Evolutionary conservation across 2,888 invertebrate genomes (phyloP).

Genomic region (Altica lythri): DNA sequence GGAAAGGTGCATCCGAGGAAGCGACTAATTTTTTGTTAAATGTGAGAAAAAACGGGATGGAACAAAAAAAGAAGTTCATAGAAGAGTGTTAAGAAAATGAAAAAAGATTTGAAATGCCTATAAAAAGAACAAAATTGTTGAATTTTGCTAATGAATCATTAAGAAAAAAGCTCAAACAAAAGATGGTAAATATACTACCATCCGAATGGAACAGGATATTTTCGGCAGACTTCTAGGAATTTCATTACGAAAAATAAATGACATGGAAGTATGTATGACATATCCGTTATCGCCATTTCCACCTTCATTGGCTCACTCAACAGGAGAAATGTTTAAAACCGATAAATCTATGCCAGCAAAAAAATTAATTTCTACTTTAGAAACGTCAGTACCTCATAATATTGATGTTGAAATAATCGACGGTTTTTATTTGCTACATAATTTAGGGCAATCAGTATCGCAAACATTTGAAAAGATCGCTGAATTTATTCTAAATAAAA

Average conservation of each 20-base stretch:
- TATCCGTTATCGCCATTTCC: not conserved
- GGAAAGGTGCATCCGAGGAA: slow-evolving; percentile 43
- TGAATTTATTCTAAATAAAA: slow-evolving; percentile 42
- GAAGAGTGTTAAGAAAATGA: slow-evolving; percentile 23
- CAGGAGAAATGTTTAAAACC: slow-evolving; percentile 32
- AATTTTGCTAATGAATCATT: too few relatives aligned
- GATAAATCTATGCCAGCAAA: slow-evolving; percentile 22
- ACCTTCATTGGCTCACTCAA: slow-evolving; percentile 19
- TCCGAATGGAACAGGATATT: slow-evolving; percentile 43
- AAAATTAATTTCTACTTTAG: slow-evolving; percentile 17
- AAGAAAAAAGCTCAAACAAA: slow-evolving; percentile 29
- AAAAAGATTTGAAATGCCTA: slow-evolving; percentile 27
- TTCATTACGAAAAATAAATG: not conserved
- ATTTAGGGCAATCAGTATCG: slow-evolving; percentile 40
- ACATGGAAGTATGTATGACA: not conserved
- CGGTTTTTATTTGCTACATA: slow-evolving; percentile 42
- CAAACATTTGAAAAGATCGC: slow-evolving; percentile 45
- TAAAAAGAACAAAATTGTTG: too few relatives aligned
- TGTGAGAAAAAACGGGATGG: slow-evolving; percentile 21
- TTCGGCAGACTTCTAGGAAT: not conserved
- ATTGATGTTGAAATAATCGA: slow-evolving; percentile 40
- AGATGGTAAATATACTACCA: slow-evolving; percentile 32
- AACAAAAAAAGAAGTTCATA: slow-evolving; percentile 33
- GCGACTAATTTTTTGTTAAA: slow-evolving; percentile 42
- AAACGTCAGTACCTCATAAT: slow-evolving; percentile 17